Evolutionary conservation across 2,888 invertebrate species (phyloP).

Genomic region (Colostygia pectinataria): DNA sequence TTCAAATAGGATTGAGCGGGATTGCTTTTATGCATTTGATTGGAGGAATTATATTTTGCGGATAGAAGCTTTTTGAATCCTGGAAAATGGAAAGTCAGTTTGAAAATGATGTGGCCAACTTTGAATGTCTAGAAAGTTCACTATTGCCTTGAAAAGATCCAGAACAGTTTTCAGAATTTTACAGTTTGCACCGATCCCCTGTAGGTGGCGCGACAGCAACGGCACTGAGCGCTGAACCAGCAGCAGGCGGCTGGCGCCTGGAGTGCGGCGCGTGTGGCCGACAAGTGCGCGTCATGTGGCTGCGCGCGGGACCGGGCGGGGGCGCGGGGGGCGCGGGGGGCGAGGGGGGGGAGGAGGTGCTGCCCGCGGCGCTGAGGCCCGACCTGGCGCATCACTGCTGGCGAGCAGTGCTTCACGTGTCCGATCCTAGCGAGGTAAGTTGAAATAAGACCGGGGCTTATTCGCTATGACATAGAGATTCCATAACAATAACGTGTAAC

Average conservation of each 20-base stretch:
- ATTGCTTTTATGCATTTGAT: too few species aligned
- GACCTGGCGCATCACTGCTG: constrained; percentile 70
- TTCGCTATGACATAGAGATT: too few species aligned
- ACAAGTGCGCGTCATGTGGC: constrained; percentile 58
- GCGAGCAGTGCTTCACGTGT: constrained; percentile 61
- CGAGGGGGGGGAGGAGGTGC: constrained; percentile 33
- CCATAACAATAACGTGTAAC: too few species aligned
- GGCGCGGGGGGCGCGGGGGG: constrained; percentile 42
- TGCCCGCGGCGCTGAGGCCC: constrained; percentile 54
- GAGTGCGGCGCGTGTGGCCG: constrained; percentile 74
- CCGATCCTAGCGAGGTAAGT: constrained; percentile 60
- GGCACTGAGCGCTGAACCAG: constrained; percentile 56
- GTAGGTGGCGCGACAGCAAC: constrained; percentile 68
- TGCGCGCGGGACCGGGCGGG: constrained; percentile 40
- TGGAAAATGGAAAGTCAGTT: too few species aligned
- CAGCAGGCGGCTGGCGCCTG: constrained; percentile 64
- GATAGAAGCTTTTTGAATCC: too few species aligned
- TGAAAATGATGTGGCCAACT: too few species aligned
- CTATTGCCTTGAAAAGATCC: too few species aligned
- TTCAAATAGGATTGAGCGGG: too few species aligned
- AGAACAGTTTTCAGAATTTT: not conserved
- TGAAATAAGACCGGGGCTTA: too few species aligned
- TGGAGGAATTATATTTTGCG: too few species aligned
- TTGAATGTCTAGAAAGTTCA: too few species aligned
- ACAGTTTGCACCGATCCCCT: not conserved